A percentile compares a stretch with the other conserved stretches of the same genome.
Evolutionary conservation across 2,797 vertebrate genomes (phyloP).

Genomic region (Myotis planiceps): DNA sequence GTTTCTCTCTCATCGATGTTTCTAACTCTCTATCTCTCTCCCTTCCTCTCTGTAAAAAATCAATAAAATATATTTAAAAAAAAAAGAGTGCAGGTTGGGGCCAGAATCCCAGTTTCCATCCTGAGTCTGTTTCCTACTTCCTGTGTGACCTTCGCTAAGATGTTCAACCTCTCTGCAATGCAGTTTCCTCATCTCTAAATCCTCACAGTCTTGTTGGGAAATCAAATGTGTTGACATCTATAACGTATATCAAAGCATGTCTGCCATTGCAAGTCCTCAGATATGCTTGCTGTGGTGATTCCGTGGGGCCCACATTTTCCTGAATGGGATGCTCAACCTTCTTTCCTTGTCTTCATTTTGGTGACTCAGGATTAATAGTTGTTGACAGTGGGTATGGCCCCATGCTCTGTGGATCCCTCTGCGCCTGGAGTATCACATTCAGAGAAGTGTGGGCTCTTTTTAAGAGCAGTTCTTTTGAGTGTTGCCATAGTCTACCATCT

Average conservation of each 20-base stretch:
- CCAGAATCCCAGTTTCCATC: not conserved
- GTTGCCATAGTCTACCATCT: not conserved
- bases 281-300: not conserved
- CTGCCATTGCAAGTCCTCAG: not conserved
- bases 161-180: not conserved
- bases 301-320: not conserved
- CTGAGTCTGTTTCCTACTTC: not conserved
- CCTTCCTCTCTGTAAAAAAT: too few relatives aligned
- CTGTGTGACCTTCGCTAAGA: not conserved
- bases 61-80: too few relatives aligned
- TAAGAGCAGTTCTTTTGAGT: not conserved
- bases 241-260: not conserved
- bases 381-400: not conserved
- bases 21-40: too few relatives aligned
- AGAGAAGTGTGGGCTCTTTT: not conserved
- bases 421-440: too few relatives aligned
- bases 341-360: not conserved
- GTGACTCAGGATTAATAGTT: fast-evolving
- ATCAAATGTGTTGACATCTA: not conserved
- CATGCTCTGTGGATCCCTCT: fast-evolving
- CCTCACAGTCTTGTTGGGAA: not conserved
- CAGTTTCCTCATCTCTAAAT: not conserved
- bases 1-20: too few relatives aligned
- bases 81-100: not conserved
- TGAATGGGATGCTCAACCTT: not conserved